Conservation (phyloP, 2,888 invertebrate species). For the Acrocyrtus sp. region DNA sequence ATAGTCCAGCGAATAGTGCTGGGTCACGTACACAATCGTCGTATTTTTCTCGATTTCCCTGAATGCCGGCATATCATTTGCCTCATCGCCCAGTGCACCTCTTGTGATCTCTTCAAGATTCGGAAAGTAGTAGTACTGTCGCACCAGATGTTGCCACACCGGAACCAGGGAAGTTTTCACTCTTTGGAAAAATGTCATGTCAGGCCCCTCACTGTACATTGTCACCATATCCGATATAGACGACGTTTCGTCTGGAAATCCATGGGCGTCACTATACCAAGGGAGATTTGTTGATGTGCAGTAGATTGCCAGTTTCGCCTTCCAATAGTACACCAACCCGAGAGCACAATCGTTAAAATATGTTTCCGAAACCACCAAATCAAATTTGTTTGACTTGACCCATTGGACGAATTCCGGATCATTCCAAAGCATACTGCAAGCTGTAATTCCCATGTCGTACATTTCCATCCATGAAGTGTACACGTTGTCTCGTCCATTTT, state of each 20-base stretch:
- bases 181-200: conserved; percentile 37
- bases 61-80: conserved; percentile 47
- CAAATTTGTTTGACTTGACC: conserved; percentile 47
- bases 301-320: conserved; percentile 37
- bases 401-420: conserved; percentile 37
- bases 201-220: conserved; percentile 1
- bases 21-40: conserved; percentile 52
- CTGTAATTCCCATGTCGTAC: neutral
- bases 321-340: conserved; percentile 43
- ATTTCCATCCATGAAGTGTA: conserved; percentile 2
- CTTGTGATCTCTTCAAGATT: conserved; percentile 40
- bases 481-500: neutral
- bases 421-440: conserved; percentile 29
- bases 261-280: conserved; percentile 42
- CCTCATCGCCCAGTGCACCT: conserved; percentile 24
- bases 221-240: conserved; percentile 14
- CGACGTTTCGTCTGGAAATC: conserved; percentile 42
- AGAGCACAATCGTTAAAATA: conserved; percentile 50
- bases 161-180: conserved; percentile 45
- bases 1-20: conserved; percentile 53
- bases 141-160: conserved; percentile 13
- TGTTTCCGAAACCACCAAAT: conserved; percentile 54
- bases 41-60: conserved; percentile 43
- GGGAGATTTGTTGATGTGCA: conserved; percentile 36
- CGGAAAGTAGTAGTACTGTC: conserved; percentile 42